phyloP scores from a whole-genome alignment of 2,113 vertebrate genomes.

The Anoura caudifer region DNA sequence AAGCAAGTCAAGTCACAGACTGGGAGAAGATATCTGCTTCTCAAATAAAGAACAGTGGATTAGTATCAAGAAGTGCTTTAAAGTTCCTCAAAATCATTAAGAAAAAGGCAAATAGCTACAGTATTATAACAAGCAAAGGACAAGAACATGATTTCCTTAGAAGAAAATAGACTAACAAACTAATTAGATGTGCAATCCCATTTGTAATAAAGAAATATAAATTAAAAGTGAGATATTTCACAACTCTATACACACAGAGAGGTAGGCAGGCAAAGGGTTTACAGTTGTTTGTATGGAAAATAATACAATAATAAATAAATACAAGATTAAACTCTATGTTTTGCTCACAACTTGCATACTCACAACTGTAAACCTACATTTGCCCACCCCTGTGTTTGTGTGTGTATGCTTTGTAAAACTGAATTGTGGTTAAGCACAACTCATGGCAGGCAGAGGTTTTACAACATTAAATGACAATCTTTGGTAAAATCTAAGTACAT shows the following conservation, averaged over 20 bases:
- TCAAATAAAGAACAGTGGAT: not conserved
- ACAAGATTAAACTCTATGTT: not conserved
- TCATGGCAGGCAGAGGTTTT: not conserved
- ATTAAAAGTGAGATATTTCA: slow-evolving; percentile 9
- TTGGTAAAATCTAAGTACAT: not conserved
- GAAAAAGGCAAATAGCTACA: not conserved
- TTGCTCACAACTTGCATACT: not conserved
- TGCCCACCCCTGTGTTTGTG: not conserved
- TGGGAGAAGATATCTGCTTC: not conserved
- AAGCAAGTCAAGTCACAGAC: slow-evolving; percentile 29
- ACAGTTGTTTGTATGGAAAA: not conserved
- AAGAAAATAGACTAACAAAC: slow-evolving; percentile 30
- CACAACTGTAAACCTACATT: not conserved
- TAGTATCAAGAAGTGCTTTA: not conserved
- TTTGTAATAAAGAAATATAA: not conserved
- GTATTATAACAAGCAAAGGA: not conserved
- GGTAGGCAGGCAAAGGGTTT: not conserved
- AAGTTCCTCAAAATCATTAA: not conserved
- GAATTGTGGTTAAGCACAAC: not conserved
- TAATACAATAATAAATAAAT: not conserved
- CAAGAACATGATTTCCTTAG: not conserved
- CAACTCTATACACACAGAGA: not conserved
- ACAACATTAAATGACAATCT: not conserved
- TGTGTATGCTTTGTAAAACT: not conserved
- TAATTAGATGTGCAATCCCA: not conserved